Evolutionary conservation across 2,888 invertebrate genomes (phyloP), one percentile per base, ranked within the genome.

Genomic region (Antheraea yamamai): DNA sequence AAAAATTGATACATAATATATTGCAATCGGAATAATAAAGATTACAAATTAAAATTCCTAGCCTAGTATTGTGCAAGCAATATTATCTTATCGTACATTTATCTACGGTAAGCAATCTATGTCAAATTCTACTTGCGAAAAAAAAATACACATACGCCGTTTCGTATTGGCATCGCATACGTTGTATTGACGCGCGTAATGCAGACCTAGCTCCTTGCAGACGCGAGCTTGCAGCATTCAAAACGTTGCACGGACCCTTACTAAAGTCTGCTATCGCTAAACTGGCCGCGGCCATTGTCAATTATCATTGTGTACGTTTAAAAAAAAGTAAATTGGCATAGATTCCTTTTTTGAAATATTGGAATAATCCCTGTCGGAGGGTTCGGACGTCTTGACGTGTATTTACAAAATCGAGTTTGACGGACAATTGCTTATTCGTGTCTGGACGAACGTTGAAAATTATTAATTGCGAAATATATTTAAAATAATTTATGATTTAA

Each of bases 201-300:
- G 79, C 80, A 82, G 81, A 78, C 78, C 78, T 79, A 75, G 77
- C 71, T 39, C 23, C 23, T 26, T 26, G 82, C 81, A 79, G 74
- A 71, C 55, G 30, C 77, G 81, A 84, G 85, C 84, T 79, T 85
- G 86, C 86, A 85, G 86, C 85, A 75, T 81, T 81, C 76, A 47
- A 76, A 47, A 78, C 82, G 83, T 82, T 87, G 85, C 83, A 82
- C 78, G 79, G 80, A 76, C 80, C 82, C 79, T 76, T 76, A 64
- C 74, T 73, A 16, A 39, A 51, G 35, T 51, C 70, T 52, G 73
- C 73, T 74, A 23, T 23, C 70, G 23, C 23, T 72, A 70, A 66
- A 77, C 80, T 76, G 78, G 76, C 78, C 77, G 75, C 75, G 30
- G 75, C 78, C 76, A 81, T 82, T 80, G 81, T 81, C 75, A 75